These are phyloP conservation scores for Oostethus manadensis DNA, from an alignment of 2,113 vertebrate genomes.

Conservation along the genomic window DNA sequence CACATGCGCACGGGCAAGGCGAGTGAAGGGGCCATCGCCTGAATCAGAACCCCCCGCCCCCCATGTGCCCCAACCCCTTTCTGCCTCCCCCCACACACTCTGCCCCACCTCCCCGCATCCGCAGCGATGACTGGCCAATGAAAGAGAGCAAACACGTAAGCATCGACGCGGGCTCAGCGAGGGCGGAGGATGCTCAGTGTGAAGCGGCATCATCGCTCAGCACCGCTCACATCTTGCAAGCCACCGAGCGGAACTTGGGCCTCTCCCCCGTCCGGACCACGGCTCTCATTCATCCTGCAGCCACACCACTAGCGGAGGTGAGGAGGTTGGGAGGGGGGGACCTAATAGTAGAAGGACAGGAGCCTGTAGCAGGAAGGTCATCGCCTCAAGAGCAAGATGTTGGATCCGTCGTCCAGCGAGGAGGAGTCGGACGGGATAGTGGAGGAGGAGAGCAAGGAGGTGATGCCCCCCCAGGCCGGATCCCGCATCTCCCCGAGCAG, in stretches of 20 bases:
- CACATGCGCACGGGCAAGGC: constrained; percentile 28
- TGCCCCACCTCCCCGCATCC: constrained; percentile 58
- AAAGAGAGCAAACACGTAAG: constrained; percentile 80
- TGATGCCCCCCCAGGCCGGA: constrained; percentile 79
- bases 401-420: constrained; percentile 94
- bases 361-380: constrained; percentile 14
- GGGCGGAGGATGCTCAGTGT: constrained; percentile 75
- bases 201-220: constrained; percentile 59
- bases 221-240: constrained; percentile 56
- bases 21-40: constrained; percentile 59
- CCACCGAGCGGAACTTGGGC: constrained; percentile 39
- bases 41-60: constrained; percentile 15
- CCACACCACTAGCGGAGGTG: constrained; percentile 1
- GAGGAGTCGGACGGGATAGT: constrained; percentile 92
- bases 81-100: constrained; percentile 38
- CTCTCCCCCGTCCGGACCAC: constrained; percentile 30
- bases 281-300: constrained; percentile 9
- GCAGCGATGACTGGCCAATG: constrained; percentile 81
- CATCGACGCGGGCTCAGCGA: constrained; percentile 74
- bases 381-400: constrained; percentile 70
- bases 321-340: background rate
- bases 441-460: constrained; percentile 89
- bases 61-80: constrained; percentile 27
- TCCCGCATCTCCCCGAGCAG: constrained; percentile 85
- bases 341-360: constrained; percentile 9